Conservation (phyloP, 1,140 invertebrate species). For the Ceratosolen solmsi region DNA sequence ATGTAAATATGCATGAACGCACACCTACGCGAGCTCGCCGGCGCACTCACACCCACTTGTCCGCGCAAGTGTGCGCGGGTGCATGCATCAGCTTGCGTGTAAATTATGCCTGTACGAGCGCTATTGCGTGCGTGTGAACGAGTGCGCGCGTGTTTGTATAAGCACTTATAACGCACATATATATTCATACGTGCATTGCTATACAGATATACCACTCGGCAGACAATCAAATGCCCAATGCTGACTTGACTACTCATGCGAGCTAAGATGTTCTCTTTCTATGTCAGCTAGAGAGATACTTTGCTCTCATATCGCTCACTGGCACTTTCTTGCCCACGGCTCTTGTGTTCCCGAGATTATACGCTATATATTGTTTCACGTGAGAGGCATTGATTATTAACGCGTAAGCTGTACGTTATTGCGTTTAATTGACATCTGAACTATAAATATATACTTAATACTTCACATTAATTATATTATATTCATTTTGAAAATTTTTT, state of each 20-base stretch:
- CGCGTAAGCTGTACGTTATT: not conserved
- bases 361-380: slow-evolving; percentile 25
- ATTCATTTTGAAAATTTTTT: not conserved
- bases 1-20: not conserved
- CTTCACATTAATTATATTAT: not conserved
- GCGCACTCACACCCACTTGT: not conserved
- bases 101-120: no score
- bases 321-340: slow-evolving; percentile 37
- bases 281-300: slow-evolving; percentile 5
- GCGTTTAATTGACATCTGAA: not conserved
- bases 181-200: not conserved
- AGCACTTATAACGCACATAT: not conserved
- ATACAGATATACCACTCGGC: not conserved
- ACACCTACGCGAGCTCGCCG: not conserved
- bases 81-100: no score
- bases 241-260: not conserved
- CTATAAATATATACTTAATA: not conserved
- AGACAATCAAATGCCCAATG: slow-evolving; percentile 14
- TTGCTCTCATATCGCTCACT: slow-evolving; percentile 15
- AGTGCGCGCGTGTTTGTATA: not conserved
- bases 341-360: slow-evolving; percentile 29
- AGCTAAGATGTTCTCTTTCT: slow-evolving; percentile 33
- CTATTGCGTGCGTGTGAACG: not conserved
- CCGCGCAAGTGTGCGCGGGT: not conserved
- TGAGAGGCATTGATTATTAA: not conserved